Conservation (phyloP, 2,113 vertebrate species). For the Plectropomus leopardus region DNA sequence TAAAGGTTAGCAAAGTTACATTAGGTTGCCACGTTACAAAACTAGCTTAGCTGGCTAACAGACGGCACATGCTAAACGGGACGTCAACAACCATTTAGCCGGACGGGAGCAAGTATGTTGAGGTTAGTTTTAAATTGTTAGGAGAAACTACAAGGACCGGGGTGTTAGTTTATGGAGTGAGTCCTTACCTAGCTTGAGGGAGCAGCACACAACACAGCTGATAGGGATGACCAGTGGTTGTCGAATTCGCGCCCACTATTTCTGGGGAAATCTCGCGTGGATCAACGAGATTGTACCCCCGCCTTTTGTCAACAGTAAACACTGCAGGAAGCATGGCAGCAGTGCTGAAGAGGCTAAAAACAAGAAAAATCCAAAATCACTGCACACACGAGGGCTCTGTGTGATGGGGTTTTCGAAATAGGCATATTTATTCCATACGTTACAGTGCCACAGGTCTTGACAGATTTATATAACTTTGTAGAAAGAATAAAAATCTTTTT, state of each 20-base stretch:
- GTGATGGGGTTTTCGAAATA: too few relatives aligned
- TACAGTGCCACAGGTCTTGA: too few relatives aligned
- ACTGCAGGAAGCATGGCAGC: too few relatives aligned
- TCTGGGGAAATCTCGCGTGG: constrained; percentile 48
- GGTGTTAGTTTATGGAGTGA: not conserved
- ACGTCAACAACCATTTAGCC: not conserved
- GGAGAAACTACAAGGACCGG: not conserved
- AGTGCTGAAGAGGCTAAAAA: too few relatives aligned
- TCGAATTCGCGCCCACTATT: constrained; percentile 52
- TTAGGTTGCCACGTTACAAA: not conserved
- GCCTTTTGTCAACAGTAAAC: too few relatives aligned
- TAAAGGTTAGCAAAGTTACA: not conserved
- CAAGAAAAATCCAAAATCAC: too few relatives aligned
- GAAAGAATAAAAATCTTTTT: too few relatives aligned
- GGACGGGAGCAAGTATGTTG: not conserved
- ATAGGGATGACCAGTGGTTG: not conserved
- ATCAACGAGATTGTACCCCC: not conserved
- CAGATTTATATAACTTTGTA: too few relatives aligned
- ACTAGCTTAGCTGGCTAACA: constrained; percentile 40
- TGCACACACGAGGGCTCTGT: too few relatives aligned
- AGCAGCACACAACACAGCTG: not conserved
- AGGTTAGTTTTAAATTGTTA: not conserved
- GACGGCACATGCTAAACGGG: constrained; percentile 2
- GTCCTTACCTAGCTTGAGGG: not conserved
- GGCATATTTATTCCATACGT: too few relatives aligned